Base-by-base conservation (phyloP, 2,797 vertebrate genomes). In the Jordanella pulchra region DNA sequence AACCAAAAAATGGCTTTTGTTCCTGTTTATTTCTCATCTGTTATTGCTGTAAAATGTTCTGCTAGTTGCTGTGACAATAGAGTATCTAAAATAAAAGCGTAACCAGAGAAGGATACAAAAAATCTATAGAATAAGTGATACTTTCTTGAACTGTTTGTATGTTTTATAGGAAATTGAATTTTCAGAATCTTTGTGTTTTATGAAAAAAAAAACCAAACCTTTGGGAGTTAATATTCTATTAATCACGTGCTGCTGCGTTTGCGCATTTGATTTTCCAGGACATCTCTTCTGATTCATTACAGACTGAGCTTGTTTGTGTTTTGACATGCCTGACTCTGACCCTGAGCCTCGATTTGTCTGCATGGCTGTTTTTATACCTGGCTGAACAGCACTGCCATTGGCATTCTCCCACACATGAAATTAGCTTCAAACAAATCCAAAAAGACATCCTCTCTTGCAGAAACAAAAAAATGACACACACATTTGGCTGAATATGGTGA, bases 241-340 rank as follows among this genome's bases (percentile, higher is more conserved):
- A 66, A 67, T 69, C 58, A 35, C 15, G 69, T 64, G 45, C 63
- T 61, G 63, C 75, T 64, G 7, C 15, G 23, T 58, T 53, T 58
- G 53, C 23, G 77, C 56, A 55, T 35, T 53, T 72, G 4, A 50
- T 51, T 18, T 67, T 1, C 75, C 28, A n/a, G 83, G 85, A 76
- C 72, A 77, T 87, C 73, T 75, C 63, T 69, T 75, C 73, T 88
- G 86, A 89, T 81, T 89, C 87, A 90, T 89, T 83, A 80, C 81
- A 80, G 83, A 81, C 78, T 80, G 72, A 76, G 83, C 72, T 71
- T 69, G 68, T 81, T 82, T 83, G 67, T 85, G 86, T 89, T 90
- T 81, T 89, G 86, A 89, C 81, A 75, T 79, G 75, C 65, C 80
- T 67, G 64, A 78, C 82, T 78, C 73, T 77, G 79, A 89, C 84